Evolutionary conservation across 2,888 invertebrate genomes (phyloP).

Genomic region (Busseola fusca): DNA sequence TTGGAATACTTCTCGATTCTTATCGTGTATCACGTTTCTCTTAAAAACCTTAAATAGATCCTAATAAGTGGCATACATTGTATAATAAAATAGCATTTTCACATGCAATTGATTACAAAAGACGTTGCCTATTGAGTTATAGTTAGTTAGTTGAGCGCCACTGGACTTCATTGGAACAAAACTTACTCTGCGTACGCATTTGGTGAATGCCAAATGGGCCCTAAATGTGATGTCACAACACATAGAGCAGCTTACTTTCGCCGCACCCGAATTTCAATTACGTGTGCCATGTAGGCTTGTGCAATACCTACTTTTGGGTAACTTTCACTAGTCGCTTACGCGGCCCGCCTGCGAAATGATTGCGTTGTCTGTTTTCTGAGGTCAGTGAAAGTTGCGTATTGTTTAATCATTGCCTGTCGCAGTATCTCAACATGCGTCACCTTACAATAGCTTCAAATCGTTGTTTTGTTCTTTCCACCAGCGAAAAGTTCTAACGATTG

Average conservation of each 20-base stretch:
- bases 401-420: conserved; percentile 66
- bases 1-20: conserved; percentile 61
- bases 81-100: conserved; percentile 15
- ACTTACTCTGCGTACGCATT: conserved; percentile 50
- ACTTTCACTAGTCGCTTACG: conserved; percentile 87
- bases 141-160: conserved; percentile 35
- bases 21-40: conserved; percentile 51
- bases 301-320: conserved; percentile 87
- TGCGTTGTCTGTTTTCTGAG: conserved; percentile 82
- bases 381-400: conserved; percentile 86
- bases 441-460: conserved; percentile 50
- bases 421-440: conserved; percentile 43
- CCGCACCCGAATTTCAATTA: conserved; percentile 86
- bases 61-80: conserved; percentile 33
- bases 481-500: conserved; percentile 12
- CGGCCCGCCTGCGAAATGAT: conserved; percentile 85
- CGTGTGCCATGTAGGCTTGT: conserved; percentile 83
- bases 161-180: conserved; percentile 45
- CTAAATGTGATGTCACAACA: conserved; percentile 70
- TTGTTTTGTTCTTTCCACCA: conserved; percentile 25
- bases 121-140: conserved; percentile 41
- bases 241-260: conserved; percentile 82
- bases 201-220: conserved; percentile 67
- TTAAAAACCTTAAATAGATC: conserved; percentile 44
- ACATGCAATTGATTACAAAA: conserved; percentile 56